A percentile compares a stretch with the other conserved stretches of the same genome.
Conservation (phyloP, 2,113 vertebrate genomes). For the Hippolais icterina region DNA sequence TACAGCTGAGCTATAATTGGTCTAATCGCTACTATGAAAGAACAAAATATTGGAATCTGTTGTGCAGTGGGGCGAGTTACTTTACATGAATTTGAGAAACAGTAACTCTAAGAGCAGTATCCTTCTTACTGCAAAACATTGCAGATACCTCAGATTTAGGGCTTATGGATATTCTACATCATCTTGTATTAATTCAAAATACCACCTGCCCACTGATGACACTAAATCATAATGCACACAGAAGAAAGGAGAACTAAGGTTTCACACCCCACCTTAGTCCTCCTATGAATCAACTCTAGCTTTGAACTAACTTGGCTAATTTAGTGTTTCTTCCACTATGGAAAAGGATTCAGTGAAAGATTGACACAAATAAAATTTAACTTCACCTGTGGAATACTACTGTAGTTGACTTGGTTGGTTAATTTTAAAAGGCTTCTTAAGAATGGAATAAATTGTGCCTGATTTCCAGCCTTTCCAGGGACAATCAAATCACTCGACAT, state of each 20-base stretch:
- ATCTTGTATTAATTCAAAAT: background rate
- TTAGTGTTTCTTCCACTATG: background rate
- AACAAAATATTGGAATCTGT: constrained; percentile 36
- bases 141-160: background rate
- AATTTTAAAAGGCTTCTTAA: background rate
- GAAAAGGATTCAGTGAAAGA: background rate
- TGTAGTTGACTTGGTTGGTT: background rate
- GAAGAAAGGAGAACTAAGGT: background rate
- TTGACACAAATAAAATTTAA: background rate
- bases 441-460: background rate
- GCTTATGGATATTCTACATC: background rate
- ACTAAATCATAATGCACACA: background rate
- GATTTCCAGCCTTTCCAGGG: background rate
- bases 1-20: constrained; percentile 40
- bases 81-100: constrained; percentile 2
- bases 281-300: background rate
- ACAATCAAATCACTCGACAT: background rate
- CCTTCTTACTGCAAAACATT: background rate
- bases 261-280: background rate
- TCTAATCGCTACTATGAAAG: constrained; percentile 22
- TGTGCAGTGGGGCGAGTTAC: background rate
- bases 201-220: background rate
- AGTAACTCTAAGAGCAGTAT: background rate
- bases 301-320: background rate
- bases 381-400: background rate